phyloP scores from a whole-genome alignment of 2,888 invertebrate genomes.

The Aricia artaxerxes region DNA sequence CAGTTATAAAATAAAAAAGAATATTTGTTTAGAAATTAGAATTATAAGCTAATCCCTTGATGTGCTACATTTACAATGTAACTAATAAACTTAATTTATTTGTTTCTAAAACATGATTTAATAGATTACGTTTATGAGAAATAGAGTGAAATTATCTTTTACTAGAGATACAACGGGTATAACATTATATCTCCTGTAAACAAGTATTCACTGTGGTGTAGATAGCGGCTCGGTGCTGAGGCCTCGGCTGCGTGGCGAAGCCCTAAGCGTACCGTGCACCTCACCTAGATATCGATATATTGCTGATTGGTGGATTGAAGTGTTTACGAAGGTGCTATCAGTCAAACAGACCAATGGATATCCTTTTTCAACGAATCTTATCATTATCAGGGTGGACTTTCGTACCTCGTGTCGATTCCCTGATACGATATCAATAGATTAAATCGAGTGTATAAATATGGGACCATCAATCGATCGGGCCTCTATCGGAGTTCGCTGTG shows the following conservation, averaged over 20 bases:
- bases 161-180: slow-evolving; percentile 69
- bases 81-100: not conserved
- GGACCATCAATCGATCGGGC: slow-evolving; percentile 78
- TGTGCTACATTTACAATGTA: too few relatives aligned
- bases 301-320: slow-evolving; percentile 73
- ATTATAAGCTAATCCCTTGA: too few relatives aligned
- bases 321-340: slow-evolving; percentile 73
- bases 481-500: slow-evolving; percentile 76
- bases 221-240: slow-evolving; percentile 60
- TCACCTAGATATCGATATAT: slow-evolving; percentile 62
- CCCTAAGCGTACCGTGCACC: slow-evolving; percentile 42
- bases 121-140: slow-evolving; percentile 44
- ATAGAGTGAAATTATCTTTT: slow-evolving; percentile 59
- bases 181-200: slow-evolving; percentile 74
- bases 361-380: slow-evolving; percentile 68
- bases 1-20: too few relatives aligned
- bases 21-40: too few relatives aligned
- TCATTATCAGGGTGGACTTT: slow-evolving; percentile 76
- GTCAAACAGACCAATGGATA: slow-evolving; percentile 73
- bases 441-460: slow-evolving; percentile 79
- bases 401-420: slow-evolving; percentile 69
- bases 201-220: slow-evolving; percentile 61
- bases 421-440: slow-evolving; percentile 78
- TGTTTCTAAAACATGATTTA: not conserved
- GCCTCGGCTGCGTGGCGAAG: slow-evolving; percentile 50